Percentiles rank a stretch among this genome's conserved stretches.
phyloP scores from a whole-genome alignment of 2,888 invertebrate genomes.

The Tanypteryx hageni region DNA sequence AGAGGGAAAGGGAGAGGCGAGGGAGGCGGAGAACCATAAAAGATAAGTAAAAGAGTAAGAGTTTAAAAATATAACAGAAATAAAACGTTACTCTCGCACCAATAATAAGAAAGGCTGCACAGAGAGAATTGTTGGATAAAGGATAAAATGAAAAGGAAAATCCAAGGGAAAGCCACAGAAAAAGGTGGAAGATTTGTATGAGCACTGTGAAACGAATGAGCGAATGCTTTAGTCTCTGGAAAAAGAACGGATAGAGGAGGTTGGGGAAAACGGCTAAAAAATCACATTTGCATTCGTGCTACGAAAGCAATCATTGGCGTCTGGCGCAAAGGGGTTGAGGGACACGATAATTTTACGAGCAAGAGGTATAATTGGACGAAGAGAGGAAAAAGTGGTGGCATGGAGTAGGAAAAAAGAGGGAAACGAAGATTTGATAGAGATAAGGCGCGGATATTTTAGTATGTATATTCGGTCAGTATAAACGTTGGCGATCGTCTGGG shows the following conservation, averaged over 20 bases:
- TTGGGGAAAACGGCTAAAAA: neutral
- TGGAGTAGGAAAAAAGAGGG: neutral
- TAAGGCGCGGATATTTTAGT: neutral
- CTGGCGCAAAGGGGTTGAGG: neutral
- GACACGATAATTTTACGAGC: conserved; percentile 17
- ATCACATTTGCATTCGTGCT: neutral
- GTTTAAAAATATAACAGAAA: no score
- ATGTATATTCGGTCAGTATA: neutral
- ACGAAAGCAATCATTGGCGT: conserved; percentile 18
- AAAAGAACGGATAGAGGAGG: neutral
- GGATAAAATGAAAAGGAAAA: no score
- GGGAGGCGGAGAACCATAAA: no score
- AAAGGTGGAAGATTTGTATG: no score
- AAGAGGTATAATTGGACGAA: conserved; percentile 11
- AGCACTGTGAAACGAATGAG: no score
- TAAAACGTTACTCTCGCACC: no score
- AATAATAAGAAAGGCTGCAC: no score
- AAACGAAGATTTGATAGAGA: neutral
- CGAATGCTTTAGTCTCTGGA: neutral
- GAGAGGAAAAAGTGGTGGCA: neutral
- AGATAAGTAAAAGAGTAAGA: no score
- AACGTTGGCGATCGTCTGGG: neutral
- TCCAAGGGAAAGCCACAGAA: no score
- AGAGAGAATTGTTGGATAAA: no score
- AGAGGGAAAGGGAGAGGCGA: no score